Evolutionary conservation across 2,797 vertebrate species (phyloP).

Genomic region (Aplochiton taeniatus): DNA sequence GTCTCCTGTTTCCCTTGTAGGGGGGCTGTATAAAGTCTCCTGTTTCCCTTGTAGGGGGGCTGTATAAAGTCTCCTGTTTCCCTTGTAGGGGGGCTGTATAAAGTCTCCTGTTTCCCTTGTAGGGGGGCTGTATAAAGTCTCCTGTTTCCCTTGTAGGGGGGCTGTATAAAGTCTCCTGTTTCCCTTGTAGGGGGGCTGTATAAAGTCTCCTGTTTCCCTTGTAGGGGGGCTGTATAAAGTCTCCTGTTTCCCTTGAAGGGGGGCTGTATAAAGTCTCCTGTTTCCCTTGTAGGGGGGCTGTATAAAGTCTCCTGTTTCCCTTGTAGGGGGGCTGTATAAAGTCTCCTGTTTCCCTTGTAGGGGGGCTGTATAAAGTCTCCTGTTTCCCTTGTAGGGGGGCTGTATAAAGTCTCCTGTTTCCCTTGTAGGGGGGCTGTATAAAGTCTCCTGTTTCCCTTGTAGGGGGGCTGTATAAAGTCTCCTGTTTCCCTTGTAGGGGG

Average conservation of each 20-base stretch:
- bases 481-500: conserved; percentile 73
- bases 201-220: neutral
- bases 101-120: neutral
- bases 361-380: conserved; percentile 72
- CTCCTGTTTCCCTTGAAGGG: conserved; percentile 73
- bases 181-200: conserved; percentile 81
- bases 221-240: conserved; percentile 81
- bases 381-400: conserved; percentile 75
- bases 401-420: conserved; percentile 51
- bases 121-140: conserved; percentile 80
- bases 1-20: conserved; percentile 58
- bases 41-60: conserved; percentile 75
- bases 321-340: conserved; percentile 82
- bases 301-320: conserved; percentile 22
- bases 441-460: neutral
- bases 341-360: conserved; percentile 58
- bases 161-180: conserved; percentile 56
- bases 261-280: conserved; percentile 57
- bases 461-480: conserved; percentile 80
- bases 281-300: conserved; percentile 80
- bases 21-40: conserved; percentile 72
- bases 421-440: conserved; percentile 81
- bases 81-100: conserved; percentile 81
- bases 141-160: conserved; percentile 73
- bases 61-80: conserved; percentile 51